Base-by-base conservation (phyloP, 2,888 invertebrate genomes). In the Drosophila tripunctata region DNA sequence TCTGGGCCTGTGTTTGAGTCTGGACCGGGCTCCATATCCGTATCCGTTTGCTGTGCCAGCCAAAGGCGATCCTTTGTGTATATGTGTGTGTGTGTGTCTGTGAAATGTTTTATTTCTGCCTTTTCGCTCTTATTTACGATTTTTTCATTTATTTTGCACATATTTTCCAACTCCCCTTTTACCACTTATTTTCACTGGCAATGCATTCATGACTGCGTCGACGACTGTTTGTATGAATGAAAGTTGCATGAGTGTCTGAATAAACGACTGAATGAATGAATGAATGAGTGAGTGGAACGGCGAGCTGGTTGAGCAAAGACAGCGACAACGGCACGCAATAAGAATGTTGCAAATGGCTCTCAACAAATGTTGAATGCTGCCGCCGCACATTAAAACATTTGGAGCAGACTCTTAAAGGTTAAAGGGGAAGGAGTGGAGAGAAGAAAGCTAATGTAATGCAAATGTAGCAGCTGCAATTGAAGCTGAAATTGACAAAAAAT, bases 71-170 rank as follows among this genome's bases (percentile, higher is more conserved):
- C 43, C 30, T 60, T 44, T 57, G 33, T 50, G 4, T 35, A 31
- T 52, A 19, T 50, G 38, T 50, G 17, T 55, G 50, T 50, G 57
- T 40, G 31, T 48, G 45, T 67, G 55, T 63, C 48, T 58, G 52
- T 45, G 63, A 45, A 60, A 66, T 78, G 67, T 61, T 87, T 82
- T 85, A 82, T 85, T 80, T 78, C 65, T 68, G 83, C 70, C 69
- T 75, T 75, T 81, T 66, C 80, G 78, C 87, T 87, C 86, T 87
- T 87, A 86, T 85, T 82, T 87, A 86, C 88, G 69, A 73, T 70
- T 75, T 82, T 83, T 75, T 78, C 63, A 61, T 80, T 75, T 57
- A 66, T 68, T 67, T 54, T 60, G 41, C 58, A 56, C 62, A 66
- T 56, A 64, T 62, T 72, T 52, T 21, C n/a, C 40, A 19, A 33